Evolutionary conservation across 2,888 invertebrate species (phyloP).

Genomic region (Leptopilina myrica): DNA sequence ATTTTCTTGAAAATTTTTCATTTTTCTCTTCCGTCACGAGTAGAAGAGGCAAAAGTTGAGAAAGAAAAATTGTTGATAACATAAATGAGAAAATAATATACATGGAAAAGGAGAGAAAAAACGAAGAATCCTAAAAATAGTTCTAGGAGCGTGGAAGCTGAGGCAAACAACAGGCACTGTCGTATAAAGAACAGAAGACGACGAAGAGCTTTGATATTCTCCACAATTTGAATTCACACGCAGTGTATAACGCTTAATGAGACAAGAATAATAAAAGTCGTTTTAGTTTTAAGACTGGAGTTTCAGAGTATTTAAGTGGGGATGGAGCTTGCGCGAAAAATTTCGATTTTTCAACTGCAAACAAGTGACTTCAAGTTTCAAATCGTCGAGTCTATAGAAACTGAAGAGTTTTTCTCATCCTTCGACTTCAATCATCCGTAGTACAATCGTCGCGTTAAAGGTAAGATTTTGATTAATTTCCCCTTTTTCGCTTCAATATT

Average conservation of each 20-base stretch:
- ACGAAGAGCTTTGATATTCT: constrained; percentile 21
- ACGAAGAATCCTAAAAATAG: constrained; percentile 22
- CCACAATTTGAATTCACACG: constrained; percentile 1
- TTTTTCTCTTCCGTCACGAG: too few relatives aligned
- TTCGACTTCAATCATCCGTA: not conserved
- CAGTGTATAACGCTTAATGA: constrained; percentile 2
- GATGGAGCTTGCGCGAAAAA: constrained; percentile 21
- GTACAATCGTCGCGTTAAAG: not conserved
- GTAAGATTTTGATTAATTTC: not conserved
- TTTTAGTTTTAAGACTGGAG: constrained; percentile 1
- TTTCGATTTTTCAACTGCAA: not conserved
- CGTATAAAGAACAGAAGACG: constrained; percentile 18
- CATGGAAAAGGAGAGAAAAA: constrained; percentile 1
- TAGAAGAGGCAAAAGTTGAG: too few relatives aligned
- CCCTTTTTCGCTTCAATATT: too few relatives aligned
- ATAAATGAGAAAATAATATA: not conserved
- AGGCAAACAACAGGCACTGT: constrained; percentile 20
- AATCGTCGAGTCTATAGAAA: not conserved
- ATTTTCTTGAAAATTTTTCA: too few relatives aligned
- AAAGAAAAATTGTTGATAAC: not conserved
- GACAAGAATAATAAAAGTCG: constrained; percentile 17
- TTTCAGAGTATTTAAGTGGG: not conserved
- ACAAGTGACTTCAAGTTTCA: not conserved
- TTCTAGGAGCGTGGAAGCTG: not conserved
- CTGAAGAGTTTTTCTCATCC: not conserved